A percentile compares a stretch with the other conserved stretches of the same genome.
phyloP scores from a whole-genome alignment of 2,797 vertebrate species.

The Girardinus metallicus region DNA sequence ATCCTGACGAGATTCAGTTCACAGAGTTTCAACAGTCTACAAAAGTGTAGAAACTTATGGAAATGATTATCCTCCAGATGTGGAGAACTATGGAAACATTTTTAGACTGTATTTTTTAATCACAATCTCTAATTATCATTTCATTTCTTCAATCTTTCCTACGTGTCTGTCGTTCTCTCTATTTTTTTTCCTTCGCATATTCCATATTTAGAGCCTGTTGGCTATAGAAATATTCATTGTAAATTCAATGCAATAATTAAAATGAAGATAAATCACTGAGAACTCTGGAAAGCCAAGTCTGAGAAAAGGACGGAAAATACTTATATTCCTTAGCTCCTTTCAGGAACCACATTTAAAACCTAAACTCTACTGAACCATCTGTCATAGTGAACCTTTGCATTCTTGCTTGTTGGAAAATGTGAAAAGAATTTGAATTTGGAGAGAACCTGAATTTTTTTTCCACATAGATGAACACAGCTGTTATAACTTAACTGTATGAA shows the following conservation, averaged over 20 bases:
- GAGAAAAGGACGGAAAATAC: not conserved
- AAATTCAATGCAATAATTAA: not conserved
- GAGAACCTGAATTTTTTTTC: not conserved
- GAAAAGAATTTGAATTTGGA: not conserved
- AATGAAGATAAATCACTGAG: not conserved
- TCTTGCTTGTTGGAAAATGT: no score
- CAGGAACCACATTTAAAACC: not conserved
- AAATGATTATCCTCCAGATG: not conserved
- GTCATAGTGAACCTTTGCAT: not conserved
- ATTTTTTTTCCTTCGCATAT: not conserved
- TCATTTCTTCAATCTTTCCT: not conserved
- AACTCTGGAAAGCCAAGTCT: not conserved
- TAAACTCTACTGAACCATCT: not conserved
- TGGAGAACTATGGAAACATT: not conserved
- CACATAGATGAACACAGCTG: not conserved
- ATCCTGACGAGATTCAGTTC: not conserved
- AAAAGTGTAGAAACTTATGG: not conserved
- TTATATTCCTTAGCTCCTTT: not conserved
- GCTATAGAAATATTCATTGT: not conserved
- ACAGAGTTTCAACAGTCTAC: not conserved
- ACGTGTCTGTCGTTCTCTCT: not conserved
- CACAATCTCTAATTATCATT: not conserved
- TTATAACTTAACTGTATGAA: not conserved
- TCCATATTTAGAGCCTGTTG: not conserved
- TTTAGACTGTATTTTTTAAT: not conserved